phyloP scores from a whole-genome alignment of 2,797 vertebrate species.

The Discoglossus pictus region DNA sequence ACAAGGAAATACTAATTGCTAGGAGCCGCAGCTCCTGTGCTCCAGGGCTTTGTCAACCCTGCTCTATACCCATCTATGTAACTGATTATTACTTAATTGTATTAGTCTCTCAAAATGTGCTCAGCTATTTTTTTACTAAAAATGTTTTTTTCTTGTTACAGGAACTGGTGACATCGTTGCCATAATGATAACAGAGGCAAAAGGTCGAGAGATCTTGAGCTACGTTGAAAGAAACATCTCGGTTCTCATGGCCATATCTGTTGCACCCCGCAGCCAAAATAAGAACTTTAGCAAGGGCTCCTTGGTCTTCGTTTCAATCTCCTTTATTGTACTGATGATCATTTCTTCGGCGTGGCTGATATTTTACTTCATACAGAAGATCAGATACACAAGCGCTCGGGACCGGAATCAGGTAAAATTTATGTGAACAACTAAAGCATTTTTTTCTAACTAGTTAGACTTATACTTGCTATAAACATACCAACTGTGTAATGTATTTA shows the following conservation, averaged over 20 bases:
- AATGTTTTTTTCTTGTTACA: conserved; percentile 57
- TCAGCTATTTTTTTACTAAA: not conserved
- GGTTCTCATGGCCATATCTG: conserved; percentile 85
- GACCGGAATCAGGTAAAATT: conserved; percentile 90
- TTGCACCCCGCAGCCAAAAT: conserved; percentile 79
- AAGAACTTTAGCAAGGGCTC: conserved; percentile 91
- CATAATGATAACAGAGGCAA: conserved; percentile 93
- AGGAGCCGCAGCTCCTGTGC: too few species aligned
- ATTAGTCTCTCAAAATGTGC: conserved; percentile 1
- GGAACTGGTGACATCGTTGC: conserved; percentile 94
- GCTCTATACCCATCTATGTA: too few species aligned
- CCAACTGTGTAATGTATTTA: too few species aligned
- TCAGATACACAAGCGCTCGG: conserved; percentile 87
- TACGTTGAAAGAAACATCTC: conserved; percentile 92
- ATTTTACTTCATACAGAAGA: conserved; percentile 99
- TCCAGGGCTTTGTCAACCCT: too few species aligned
- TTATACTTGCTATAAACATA: too few species aligned
- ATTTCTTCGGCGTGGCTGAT: conserved; percentile 97
- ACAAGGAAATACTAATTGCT: too few species aligned
- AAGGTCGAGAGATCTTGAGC: conserved; percentile 89
- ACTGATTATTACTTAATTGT: too few species aligned
- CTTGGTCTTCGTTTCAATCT: conserved; percentile 94
- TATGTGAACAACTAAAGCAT: too few species aligned
- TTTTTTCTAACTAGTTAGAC: too few species aligned
- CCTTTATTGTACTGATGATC: conserved; percentile 96